These are phyloP conservation scores for Psittacula echo DNA, from an alignment of 2,797 vertebrate genomes.

Conservation along the genomic window DNA sequence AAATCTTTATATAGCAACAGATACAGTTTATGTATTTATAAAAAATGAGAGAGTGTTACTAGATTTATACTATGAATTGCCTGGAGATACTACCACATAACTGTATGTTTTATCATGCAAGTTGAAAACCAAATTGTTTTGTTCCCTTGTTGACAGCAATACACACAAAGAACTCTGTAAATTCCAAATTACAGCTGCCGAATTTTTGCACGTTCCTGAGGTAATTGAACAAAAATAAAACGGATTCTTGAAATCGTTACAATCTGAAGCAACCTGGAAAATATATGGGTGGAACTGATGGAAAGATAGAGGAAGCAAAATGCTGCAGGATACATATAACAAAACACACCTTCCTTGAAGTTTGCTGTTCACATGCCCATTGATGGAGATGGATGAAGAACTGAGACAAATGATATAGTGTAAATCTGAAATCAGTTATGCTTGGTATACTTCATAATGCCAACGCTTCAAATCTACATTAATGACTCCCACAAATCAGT, in stretches of 20 bases:
- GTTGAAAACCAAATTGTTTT: constrained; percentile 44
- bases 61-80: neutral
- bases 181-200: constrained; percentile 29
- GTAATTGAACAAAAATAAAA: constrained; percentile 30
- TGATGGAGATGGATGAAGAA: neutral
- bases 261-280: constrained; percentile 7
- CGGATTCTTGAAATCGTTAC: neutral
- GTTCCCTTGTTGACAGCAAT: neutral
- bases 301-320: neutral
- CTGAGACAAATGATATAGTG: neutral
- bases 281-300: neutral
- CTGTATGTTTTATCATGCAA: constrained; percentile 19
- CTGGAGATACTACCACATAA: neutral
- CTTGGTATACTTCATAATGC: neutral
- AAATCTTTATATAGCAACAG: neutral
- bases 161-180: neutral
- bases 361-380: neutral
- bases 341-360: neutral
- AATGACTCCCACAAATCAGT: neutral
- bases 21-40: neutral
- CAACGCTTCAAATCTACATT: neutral
- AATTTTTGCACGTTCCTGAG: neutral
- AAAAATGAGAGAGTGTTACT: constrained; percentile 10
- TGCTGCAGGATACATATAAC: neutral
- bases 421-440: neutral